Base-by-base conservation (phyloP, 2,113 vertebrate genomes). In the Microcebus griseorufus region DNA sequence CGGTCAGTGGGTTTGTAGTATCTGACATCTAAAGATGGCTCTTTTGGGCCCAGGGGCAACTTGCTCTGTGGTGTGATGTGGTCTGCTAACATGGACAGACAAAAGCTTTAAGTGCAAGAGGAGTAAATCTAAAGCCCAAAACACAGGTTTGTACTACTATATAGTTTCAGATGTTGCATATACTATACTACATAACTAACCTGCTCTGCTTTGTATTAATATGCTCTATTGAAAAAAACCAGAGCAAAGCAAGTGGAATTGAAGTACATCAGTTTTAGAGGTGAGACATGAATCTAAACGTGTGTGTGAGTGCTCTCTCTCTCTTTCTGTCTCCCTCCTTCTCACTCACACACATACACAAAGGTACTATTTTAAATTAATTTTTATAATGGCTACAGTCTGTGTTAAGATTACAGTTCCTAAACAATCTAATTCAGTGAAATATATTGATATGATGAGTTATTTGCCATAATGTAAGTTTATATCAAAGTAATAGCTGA, bases 281-380 rank as follows among this genome's bases (percentile, higher is more conserved):
- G 1, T 45, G 65, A 81, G 10, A 20, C 1, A 42, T 39, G 4
- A 80, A 60, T 65, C 9, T 76, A 6, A 76, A 58, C 4, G 85
- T 27, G 16, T 62, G 1, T 2, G 60, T 1, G 7, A 7, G 0
- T 7, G 0, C 16, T 9, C 75, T 51, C 45, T 34, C 25, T 18
- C 42, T 42, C 73, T 9, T 12, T 29, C 73, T 9, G 2, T 32
- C 64, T 6, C 5, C 5, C 13, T 16, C 13, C 11, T 14, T 16
- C 64, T 3, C 64, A 16, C 13, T 16, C 9, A 70, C n/a, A 37
- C 20, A 37, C 20, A 32, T 10, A 27, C 27, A 37, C 3, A 58
- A 83, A 18, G 14, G 1, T 27, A n/a, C 14, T 20, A 34, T 29
- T 34, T 84, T 81, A 88, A 8, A 29, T 88, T 89, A 70, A 64